Evolutionary conservation across 2,888 invertebrate species (phyloP).

Genomic region (Branchipolynoe longqiensis): DNA sequence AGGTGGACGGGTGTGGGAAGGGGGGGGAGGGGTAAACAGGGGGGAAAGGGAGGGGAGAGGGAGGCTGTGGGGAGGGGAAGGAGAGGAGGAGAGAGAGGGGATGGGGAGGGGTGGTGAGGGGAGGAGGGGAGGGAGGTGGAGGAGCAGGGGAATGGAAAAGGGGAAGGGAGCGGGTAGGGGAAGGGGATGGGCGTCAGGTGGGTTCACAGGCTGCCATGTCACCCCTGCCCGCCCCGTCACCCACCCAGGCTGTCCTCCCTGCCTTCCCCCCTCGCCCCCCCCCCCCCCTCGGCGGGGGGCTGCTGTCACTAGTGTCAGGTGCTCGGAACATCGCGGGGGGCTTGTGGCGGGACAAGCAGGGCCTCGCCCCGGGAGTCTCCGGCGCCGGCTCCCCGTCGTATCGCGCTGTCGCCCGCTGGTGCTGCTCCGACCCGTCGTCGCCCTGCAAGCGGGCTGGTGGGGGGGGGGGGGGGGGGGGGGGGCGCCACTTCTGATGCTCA

Average conservation of each 20-base stretch:
- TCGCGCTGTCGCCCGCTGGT: not conserved
- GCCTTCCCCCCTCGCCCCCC: not conserved
- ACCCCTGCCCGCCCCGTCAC: not conserved
- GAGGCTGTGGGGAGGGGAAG: no score
- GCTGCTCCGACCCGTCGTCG: conserved; percentile 29
- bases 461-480: no score
- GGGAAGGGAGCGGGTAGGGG: not conserved
- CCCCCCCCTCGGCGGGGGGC: not conserved
- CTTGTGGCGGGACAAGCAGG: not conserved
- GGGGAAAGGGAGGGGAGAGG: no score
- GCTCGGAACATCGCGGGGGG: no score
- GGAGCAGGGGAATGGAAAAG: not conserved
- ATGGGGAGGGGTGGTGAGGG: no score
- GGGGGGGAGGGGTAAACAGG: no score
- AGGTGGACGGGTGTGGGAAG: no score
- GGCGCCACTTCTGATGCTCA: conserved; percentile 18
- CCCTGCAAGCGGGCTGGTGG: not conserved
- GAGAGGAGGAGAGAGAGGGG: no score
- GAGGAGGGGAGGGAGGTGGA: not conserved
- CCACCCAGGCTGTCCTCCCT: not conserved
- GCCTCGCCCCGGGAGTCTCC: not conserved
- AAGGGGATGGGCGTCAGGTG: conserved; percentile 11
- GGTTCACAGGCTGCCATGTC: conserved; percentile 41
- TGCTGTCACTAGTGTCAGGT: conserved; percentile 20
- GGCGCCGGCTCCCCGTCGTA: not conserved